A percentile compares a stretch with the other conserved stretches of the same genome.
phyloP scores from a whole-genome alignment of 2,797 vertebrate species.

The Hypotaenidia philippensis region DNA sequence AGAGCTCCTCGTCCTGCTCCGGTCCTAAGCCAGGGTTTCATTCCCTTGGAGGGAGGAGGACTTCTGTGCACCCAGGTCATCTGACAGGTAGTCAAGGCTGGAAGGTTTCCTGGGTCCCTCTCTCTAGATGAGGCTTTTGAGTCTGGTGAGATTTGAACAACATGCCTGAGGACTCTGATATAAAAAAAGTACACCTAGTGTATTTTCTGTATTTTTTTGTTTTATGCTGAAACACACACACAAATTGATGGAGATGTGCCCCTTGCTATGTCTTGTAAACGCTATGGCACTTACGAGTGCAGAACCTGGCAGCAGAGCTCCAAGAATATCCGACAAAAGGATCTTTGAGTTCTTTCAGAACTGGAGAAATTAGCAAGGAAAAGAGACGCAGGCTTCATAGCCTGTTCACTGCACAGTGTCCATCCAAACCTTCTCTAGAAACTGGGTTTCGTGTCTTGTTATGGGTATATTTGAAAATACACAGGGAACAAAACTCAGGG shows the following conservation, averaged over 20 bases:
- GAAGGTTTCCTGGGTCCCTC: background rate
- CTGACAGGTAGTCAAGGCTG: background rate
- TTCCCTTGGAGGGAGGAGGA: background rate
- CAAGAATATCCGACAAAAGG: background rate
- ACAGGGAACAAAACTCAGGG: background rate
- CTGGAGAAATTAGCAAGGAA: background rate
- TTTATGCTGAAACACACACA: background rate
- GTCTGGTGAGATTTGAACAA: fast-evolving
- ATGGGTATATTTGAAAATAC: background rate
- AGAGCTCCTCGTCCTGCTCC: background rate
- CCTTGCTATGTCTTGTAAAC: background rate
- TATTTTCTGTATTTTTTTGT: background rate
- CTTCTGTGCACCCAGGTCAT: background rate
- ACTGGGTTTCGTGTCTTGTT: background rate
- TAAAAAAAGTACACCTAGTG: too few species aligned
- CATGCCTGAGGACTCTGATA: background rate
- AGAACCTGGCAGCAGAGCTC: background rate
- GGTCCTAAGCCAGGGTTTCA: background rate
- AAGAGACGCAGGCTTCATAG: fast-evolving
- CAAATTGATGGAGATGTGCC: background rate
- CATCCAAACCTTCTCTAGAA: background rate
- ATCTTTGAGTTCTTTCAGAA: background rate
- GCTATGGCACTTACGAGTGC: background rate
- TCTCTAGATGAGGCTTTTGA: background rate
- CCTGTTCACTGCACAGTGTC: background rate